phyloP scores from a whole-genome alignment of 1,140 invertebrate species.

The Lutraria rhynchaena region DNA sequence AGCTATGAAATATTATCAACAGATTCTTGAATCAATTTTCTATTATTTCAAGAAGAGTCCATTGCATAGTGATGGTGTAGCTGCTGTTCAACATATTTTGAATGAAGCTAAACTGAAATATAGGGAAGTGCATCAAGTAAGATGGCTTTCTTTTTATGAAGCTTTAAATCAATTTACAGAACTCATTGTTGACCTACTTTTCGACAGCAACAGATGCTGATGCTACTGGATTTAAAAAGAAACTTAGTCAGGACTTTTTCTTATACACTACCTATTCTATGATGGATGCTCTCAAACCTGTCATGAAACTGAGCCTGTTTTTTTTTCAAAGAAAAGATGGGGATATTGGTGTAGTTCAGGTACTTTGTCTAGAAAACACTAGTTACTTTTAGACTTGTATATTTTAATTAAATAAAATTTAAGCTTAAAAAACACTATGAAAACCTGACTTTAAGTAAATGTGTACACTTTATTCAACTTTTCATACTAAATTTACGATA shows the following conservation, averaged over 20 bases:
- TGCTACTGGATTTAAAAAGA: constrained; percentile 34
- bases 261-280: constrained; percentile 25
- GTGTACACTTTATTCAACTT: not conserved
- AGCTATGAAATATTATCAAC: no score
- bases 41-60: constrained; percentile 37
- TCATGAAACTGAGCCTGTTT: constrained; percentile 26
- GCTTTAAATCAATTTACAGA: constrained; percentile 11
- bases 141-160: constrained; percentile 30
- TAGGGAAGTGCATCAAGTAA: constrained; percentile 33
- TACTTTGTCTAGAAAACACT: not conserved
- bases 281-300: constrained; percentile 21
- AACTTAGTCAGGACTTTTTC: constrained; percentile 30
- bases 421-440: not conserved
- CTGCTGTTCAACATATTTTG: constrained; percentile 23
- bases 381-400: not conserved
- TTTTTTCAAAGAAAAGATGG: constrained; percentile 41
- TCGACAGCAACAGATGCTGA: constrained; percentile 6
- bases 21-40: no score
- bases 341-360: constrained; percentile 11
- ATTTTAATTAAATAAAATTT: not conserved
- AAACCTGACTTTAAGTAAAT: not conserved
- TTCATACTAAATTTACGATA: not conserved
- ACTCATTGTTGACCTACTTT: constrained; percentile 14
- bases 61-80: constrained; percentile 4
- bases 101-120: constrained; percentile 26